Conservation (phyloP, 1,140 invertebrate genomes). For the Wasmannia auropunctata region DNA sequence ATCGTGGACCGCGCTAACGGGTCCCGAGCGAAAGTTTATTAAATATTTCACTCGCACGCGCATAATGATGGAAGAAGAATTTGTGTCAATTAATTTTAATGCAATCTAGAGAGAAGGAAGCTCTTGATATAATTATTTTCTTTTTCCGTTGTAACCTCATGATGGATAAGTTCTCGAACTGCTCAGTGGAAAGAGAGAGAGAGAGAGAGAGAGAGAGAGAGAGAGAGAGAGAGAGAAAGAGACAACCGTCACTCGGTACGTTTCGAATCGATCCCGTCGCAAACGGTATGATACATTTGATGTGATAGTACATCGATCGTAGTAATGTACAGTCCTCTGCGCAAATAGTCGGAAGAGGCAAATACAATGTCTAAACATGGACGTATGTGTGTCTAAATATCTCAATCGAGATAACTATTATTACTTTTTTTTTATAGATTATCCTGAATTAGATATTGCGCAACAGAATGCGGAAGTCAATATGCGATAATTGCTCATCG, state of each 20-base stretch:
- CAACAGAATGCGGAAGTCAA: neutral
- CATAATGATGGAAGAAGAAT: neutral
- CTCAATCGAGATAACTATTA: neutral
- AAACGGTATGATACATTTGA: neutral
- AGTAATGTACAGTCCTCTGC: neutral
- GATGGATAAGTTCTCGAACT: neutral
- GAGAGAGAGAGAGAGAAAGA: neutral
- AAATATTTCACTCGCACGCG: neutral
- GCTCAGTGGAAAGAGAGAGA: too few relatives aligned
- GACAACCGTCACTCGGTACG: neutral
- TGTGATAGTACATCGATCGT: neutral
- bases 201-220: neutral
- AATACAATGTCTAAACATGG: too few relatives aligned
- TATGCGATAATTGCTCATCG: neutral
- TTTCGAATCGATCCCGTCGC: neutral
- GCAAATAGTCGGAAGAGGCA: neutral
- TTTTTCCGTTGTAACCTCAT: neutral
- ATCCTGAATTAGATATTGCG: neutral
- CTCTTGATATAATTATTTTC: constrained; percentile 17
- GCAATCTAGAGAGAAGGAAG: neutral
- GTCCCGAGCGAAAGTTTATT: constrained; percentile 3
- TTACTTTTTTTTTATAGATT: neutral
- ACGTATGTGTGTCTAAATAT: too few relatives aligned
- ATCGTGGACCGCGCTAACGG: constrained; percentile 9
- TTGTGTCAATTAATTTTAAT: neutral